These are phyloP conservation scores for Cremastinae sp. DNA, from an alignment of 2,888 invertebrate genomes.

Conservation along the genomic window DNA sequence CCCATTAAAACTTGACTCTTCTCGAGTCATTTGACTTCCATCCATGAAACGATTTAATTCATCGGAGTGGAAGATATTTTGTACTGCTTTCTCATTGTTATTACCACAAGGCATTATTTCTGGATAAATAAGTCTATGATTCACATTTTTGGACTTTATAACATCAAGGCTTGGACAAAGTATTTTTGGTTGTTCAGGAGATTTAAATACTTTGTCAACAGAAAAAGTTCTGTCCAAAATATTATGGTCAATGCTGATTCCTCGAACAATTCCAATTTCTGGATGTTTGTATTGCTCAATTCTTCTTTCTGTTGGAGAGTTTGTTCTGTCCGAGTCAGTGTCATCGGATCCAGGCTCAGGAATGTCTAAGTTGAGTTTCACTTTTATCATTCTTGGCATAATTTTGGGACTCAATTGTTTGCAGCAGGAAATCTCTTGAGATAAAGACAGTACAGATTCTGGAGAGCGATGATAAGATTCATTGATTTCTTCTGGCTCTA, in stretches of 20 bases:
- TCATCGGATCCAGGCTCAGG: slow-evolving; percentile 61
- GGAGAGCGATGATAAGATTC: slow-evolving; percentile 63
- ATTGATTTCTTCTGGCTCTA: background rate
- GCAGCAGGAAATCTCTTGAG: slow-evolving; percentile 58
- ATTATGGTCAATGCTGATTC: background rate
- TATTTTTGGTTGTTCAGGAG: background rate
- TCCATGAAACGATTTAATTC: no score
- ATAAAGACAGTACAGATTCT: slow-evolving; percentile 64
- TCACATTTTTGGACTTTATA: no score
- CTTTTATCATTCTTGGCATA: slow-evolving; percentile 54
- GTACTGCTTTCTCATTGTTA: no score
- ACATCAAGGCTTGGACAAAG: no score
- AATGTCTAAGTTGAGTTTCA: slow-evolving; percentile 67
- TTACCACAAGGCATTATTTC: no score
- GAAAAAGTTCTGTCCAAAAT: slow-evolving; percentile 41
- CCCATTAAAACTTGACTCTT: no score
- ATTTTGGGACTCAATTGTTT: slow-evolving; percentile 70
- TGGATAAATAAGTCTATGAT: no score
- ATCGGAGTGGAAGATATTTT: no score
- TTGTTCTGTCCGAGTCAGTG: slow-evolving; percentile 53
- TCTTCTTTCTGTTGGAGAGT: slow-evolving; percentile 21
- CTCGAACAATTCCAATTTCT: background rate
- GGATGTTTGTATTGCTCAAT: background rate
- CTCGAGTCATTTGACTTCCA: no score
- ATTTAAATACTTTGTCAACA: slow-evolving; percentile 27